phyloP scores from a whole-genome alignment of 2,113 vertebrate genomes.

The Antechinus stuartii region DNA sequence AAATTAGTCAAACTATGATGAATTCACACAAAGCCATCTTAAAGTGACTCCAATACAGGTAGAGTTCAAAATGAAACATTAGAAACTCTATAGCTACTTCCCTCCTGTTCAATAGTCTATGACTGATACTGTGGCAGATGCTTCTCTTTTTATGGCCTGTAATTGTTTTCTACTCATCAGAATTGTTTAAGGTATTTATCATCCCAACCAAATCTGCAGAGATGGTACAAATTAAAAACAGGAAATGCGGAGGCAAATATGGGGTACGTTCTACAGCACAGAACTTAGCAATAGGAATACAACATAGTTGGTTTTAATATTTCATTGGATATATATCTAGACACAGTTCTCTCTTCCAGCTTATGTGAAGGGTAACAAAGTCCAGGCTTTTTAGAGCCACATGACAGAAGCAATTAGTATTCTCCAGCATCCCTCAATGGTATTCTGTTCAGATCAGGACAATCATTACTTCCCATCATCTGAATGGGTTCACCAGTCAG shows the following conservation, averaged over 20 bases:
- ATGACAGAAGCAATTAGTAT: neutral
- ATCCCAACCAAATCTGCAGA: constrained; percentile 39
- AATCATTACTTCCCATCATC: neutral
- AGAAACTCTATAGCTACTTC: neutral
- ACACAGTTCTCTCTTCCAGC: neutral
- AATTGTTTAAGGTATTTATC: constrained; percentile 36
- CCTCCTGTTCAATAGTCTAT: constrained; percentile 1
- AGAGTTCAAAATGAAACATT: constrained; percentile 57
- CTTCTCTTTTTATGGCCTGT: constrained; percentile 30
- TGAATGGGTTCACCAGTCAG: neutral
- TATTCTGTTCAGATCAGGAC: neutral
- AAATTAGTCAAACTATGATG: constrained; percentile 54
- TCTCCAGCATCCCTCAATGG: neutral
- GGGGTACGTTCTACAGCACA: constrained; percentile 2
- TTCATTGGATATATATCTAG: neutral
- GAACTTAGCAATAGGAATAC: neutral
- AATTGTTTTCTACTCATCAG: constrained; percentile 49
- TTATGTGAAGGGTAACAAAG: neutral
- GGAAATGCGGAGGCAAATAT: constrained; percentile 13
- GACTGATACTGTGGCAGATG: constrained; percentile 14
- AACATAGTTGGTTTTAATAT: neutral
- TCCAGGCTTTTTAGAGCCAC: neutral
- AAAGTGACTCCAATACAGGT: constrained; percentile 51
- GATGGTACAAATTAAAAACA: neutral
- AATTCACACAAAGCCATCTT: constrained; percentile 48